Conservation (phyloP, 2,888 invertebrate genomes). For the Cantharis nigra region DNA sequence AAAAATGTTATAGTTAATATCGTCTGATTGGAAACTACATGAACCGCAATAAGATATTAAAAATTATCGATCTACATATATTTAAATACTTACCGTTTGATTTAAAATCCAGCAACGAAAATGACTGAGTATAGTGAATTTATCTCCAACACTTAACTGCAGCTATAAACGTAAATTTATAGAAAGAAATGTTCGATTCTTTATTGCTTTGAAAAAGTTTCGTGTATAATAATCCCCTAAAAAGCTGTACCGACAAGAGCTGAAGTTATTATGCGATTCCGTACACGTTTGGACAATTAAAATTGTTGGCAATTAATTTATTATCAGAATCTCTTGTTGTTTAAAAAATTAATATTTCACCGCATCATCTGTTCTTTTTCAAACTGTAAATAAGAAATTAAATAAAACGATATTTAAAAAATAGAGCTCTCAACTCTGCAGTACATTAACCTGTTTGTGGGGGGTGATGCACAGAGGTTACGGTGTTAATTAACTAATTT, state of each 20-base stretch:
- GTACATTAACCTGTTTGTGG: conserved; percentile 46
- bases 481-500: conserved; percentile 51
- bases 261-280: not conserved
- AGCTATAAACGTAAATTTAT: not conserved
- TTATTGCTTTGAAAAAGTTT: not conserved
- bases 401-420: not conserved
- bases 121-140: not conserved
- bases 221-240: not conserved
- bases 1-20: no score
- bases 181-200: not conserved
- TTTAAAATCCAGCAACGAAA: not conserved
- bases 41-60: not conserved
- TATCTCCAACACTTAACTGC: not conserved
- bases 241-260: not conserved
- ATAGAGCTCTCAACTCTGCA: conserved; percentile 23
- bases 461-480: conserved; percentile 45
- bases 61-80: not conserved
- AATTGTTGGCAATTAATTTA: not conserved
- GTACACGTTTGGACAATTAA: not conserved
- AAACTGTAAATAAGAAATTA: not conserved
- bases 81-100: not conserved
- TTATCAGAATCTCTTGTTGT: not conserved
- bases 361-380: not conserved
- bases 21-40: not conserved
- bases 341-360: not conserved